These are phyloP conservation scores for Watsonalla binaria DNA, from an alignment of 2,888 invertebrate species.

Conservation along the genomic window DNA sequence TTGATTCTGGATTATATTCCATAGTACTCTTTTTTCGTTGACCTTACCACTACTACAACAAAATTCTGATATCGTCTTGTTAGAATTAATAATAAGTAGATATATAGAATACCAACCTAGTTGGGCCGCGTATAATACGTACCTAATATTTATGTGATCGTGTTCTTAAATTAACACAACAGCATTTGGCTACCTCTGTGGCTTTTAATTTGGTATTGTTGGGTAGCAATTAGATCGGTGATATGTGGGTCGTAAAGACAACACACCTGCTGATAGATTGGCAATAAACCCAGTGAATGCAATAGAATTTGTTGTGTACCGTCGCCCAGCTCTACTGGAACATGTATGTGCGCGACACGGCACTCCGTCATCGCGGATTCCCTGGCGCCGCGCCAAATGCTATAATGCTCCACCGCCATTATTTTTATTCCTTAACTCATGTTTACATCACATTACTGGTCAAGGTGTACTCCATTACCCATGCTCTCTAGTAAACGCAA, in stretches of 20 bases:
- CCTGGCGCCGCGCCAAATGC: constrained; percentile 53
- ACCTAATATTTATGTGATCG: too few relatives aligned
- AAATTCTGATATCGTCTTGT: too few relatives aligned
- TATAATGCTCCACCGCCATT: constrained; percentile 26
- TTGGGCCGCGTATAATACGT: too few relatives aligned
- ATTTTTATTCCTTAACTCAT: constrained; percentile 63
- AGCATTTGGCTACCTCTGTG: too few relatives aligned
- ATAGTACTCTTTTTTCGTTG: too few relatives aligned
- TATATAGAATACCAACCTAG: too few relatives aligned
- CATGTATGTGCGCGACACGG: constrained; percentile 47
- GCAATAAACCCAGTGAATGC: neutral
- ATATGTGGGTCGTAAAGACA: neutral
- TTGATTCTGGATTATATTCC: too few relatives aligned
- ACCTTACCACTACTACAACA: too few relatives aligned
- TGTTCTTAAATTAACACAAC: too few relatives aligned
- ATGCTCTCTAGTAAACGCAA: neutral
- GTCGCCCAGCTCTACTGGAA: constrained; percentile 28
- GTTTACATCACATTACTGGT: constrained; percentile 62
- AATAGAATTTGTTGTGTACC: constrained; percentile 9
- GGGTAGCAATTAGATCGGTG: neutral
- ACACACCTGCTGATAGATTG: neutral
- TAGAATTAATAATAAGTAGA: too few relatives aligned
- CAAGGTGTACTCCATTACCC: constrained; percentile 37
- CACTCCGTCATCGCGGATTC: constrained; percentile 50
- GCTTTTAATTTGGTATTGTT: too few relatives aligned